Conservation (phyloP, 2,797 vertebrate genomes). For the Chrosomus eos region DNA sequence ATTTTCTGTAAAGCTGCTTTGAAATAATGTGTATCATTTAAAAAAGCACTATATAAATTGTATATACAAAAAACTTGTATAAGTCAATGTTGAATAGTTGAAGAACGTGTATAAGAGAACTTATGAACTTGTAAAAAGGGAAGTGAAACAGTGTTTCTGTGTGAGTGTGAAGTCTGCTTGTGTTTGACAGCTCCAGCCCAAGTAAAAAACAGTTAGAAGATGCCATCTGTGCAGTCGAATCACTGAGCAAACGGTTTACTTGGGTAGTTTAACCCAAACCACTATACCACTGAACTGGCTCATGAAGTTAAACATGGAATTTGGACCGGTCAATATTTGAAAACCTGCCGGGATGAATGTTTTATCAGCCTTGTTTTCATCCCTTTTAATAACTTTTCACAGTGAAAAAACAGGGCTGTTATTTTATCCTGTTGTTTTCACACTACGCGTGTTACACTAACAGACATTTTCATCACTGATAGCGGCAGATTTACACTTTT, state of each 20-base stretch:
- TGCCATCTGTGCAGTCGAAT: not conserved
- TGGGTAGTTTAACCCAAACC: not conserved
- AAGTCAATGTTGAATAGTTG: not conserved
- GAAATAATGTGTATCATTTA: not conserved
- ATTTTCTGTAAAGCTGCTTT: not conserved
- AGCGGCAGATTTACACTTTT: not conserved
- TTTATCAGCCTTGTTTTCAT: constrained; percentile 14
- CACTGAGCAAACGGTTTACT: not conserved
- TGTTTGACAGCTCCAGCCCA: not conserved
- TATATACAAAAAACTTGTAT: too few relatives aligned
- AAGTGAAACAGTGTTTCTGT: not conserved
- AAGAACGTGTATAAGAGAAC: not conserved
- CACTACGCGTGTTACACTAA: not conserved
- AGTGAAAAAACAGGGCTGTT: not conserved
- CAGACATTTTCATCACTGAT: not conserved
- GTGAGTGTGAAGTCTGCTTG: not conserved
- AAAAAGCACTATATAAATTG: not conserved
- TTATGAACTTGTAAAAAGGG: not conserved
- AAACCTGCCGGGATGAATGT: not conserved
- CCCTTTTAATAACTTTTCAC: not conserved
- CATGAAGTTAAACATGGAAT: constrained; percentile 29
- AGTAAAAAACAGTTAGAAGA: not conserved
- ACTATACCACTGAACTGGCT: not conserved
- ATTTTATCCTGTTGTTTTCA: constrained; percentile 8
- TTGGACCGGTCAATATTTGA: constrained; percentile 28